A percentile compares a stretch with the other conserved stretches of the same genome.
Evolutionary conservation across 2,888 invertebrate genomes (phyloP).

Genomic region (Raillietiella orientalis): DNA sequence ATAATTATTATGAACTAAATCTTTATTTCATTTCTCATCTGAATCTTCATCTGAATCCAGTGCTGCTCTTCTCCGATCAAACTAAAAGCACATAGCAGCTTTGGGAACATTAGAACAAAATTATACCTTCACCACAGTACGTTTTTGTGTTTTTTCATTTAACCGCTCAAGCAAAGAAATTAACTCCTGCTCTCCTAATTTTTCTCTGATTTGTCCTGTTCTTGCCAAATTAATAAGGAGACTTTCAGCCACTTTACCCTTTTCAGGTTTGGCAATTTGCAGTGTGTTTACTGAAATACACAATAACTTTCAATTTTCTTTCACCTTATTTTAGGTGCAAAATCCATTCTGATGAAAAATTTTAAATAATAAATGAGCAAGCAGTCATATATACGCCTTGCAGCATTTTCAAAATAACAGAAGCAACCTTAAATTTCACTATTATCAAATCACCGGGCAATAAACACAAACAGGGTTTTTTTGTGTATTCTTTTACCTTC

Average conservation of each 20-base stretch:
- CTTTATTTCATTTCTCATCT: no score
- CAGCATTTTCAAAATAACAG: no score
- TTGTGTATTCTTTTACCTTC: no score
- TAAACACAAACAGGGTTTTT: no score
- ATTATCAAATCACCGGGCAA: no score
- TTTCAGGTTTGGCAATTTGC: slow-evolving; percentile 77
- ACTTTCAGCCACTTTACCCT: slow-evolving; percentile 71
- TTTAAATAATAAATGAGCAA: no score
- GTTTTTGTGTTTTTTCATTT: slow-evolving; percentile 43
- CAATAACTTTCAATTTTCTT: no score
- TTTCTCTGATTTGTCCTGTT: slow-evolving; percentile 48
- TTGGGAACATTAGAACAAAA: neutral
- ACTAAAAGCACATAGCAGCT: slow-evolving; percentile 17
- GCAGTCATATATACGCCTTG: no score
- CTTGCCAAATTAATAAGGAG: slow-evolving; percentile 84
- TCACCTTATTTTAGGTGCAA: no score
- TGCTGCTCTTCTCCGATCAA: slow-evolving; percentile 58
- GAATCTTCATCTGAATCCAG: slow-evolving; percentile 40
- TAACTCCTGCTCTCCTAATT: slow-evolving; percentile 52
- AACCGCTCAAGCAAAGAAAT: slow-evolving; percentile 53
- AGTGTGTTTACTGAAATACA: slow-evolving; percentile 73
- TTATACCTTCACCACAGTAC: slow-evolving; percentile 35
- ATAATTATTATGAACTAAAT: no score
- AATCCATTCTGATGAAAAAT: no score
- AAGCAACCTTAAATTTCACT: no score